Conservation (phyloP, 2,888 invertebrate genomes). For the Danaus chrysippus region DNA sequence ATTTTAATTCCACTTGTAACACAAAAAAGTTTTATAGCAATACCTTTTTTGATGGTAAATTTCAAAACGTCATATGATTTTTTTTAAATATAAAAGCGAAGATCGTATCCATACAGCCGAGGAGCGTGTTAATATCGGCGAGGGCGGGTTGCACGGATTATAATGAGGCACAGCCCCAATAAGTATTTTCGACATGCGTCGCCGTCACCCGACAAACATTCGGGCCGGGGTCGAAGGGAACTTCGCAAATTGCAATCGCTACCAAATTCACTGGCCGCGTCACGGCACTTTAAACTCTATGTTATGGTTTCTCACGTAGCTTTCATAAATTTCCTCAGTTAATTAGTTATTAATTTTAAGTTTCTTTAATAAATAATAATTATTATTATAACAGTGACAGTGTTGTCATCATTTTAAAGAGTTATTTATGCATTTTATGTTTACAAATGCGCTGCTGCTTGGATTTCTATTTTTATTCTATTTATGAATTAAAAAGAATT, state of each 20-base stretch:
- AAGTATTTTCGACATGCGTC: slow-evolving; percentile 79
- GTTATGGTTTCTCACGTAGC: slow-evolving; percentile 1
- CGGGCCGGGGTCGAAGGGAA: slow-evolving; percentile 60
- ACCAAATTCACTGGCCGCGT: slow-evolving; percentile 30
- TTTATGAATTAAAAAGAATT: no score
- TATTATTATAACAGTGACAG: no score
- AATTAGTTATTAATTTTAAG: no score
- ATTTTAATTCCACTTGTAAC: no score
- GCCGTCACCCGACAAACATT: slow-evolving; percentile 76
- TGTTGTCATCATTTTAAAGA: no score
- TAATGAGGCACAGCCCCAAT: slow-evolving; percentile 77
- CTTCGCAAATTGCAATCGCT: slow-evolving; percentile 57
- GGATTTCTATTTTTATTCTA: no score
- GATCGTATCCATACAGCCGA: slow-evolving; percentile 26
- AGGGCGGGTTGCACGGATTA: slow-evolving; percentile 68
- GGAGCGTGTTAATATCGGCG: slow-evolving; percentile 73
- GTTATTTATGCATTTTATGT: no score
- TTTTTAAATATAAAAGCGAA: slow-evolving; percentile 6
- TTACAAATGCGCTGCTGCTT: no score
- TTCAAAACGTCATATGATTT: not conserved
- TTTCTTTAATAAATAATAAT: no score
- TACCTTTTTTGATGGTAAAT: no score
- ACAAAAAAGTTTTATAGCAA: no score
- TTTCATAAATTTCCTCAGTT: slow-evolving; percentile 1
- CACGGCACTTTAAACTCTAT: slow-evolving; percentile 12